Evolutionary conservation across 1,140 invertebrate species (phyloP).

Genomic region (Pemphigus obesinymphae): DNA sequence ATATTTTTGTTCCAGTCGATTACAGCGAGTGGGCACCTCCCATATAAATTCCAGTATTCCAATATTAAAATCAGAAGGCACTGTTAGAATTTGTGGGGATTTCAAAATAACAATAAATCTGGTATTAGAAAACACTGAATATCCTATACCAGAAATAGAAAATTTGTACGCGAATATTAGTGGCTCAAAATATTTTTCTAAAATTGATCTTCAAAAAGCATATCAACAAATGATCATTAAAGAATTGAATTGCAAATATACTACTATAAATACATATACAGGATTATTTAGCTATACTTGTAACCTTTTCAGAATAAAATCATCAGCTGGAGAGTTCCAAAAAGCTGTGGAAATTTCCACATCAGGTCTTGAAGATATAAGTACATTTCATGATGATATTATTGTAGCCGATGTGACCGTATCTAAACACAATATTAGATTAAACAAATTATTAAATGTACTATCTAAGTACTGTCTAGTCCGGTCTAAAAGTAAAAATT

Average conservation of each 20-base stretch:
- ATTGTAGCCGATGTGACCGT: slow-evolving; percentile 44
- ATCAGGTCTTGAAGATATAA: too few species aligned
- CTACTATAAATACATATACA: slow-evolving; percentile 47
- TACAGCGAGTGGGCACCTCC: slow-evolving; percentile 52
- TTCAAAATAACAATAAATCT: too few species aligned
- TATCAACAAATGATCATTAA: slow-evolving; percentile 48
- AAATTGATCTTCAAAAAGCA: slow-evolving; percentile 46
- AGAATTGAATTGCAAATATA: slow-evolving; percentile 47
- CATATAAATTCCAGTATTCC: slow-evolving; percentile 46
- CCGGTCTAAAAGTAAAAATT: background rate
- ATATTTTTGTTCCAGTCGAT: slow-evolving; percentile 46
- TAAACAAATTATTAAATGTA: too few species aligned
- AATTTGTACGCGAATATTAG: slow-evolving; percentile 13
- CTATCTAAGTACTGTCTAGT: background rate
- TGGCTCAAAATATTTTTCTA: too few species aligned
- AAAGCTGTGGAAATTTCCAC: too few species aligned
- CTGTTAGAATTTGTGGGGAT: too few species aligned
- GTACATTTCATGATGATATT: slow-evolving; percentile 48
- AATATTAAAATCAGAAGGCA: too few species aligned
- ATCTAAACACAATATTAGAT: background rate
- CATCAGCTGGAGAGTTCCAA: slow-evolving; percentile 50
- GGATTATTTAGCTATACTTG: slow-evolving; percentile 50
- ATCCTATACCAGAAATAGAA: slow-evolving; percentile 40
- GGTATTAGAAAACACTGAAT: slow-evolving; percentile 22
- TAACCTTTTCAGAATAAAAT: slow-evolving; percentile 53